These are phyloP conservation scores for Cairina moschata DNA, from an alignment of 2,113 vertebrate species.

Conservation along the genomic window DNA sequence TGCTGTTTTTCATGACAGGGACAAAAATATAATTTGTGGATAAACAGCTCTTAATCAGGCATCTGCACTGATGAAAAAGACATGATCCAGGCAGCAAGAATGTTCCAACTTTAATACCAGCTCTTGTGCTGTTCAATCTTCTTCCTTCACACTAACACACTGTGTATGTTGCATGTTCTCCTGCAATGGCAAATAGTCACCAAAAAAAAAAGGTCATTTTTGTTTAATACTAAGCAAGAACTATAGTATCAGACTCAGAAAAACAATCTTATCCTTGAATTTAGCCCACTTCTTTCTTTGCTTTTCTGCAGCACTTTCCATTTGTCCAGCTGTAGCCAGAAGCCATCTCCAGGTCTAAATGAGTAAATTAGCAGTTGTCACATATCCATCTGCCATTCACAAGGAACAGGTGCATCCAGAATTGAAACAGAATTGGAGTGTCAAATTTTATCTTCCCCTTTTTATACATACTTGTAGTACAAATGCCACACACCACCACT, in stretches of 20 bases:
- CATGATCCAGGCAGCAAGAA: neutral
- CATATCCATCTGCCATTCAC: neutral
- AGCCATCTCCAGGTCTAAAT: neutral
- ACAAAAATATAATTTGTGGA: neutral
- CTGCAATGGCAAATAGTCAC: neutral
- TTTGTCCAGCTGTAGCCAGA: neutral
- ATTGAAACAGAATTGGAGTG: neutral
- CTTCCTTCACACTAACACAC: neutral
- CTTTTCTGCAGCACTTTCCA: neutral
- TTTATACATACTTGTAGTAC: neutral
- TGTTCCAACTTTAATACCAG: neutral
- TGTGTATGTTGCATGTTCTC: neutral
- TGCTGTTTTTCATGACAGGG: neutral
- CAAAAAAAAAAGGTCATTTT: neutral
- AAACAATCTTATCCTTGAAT: neutral
- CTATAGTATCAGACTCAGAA: neutral
- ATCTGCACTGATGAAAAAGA: neutral
- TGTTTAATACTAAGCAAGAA: neutral
- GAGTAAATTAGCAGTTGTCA: slow-evolving; percentile 20
- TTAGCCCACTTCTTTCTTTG: neutral
- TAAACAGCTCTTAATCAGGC: neutral
- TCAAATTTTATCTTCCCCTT: slow-evolving; percentile 9
- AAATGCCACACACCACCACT: neutral
- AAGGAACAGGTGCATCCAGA: slow-evolving; percentile 21
- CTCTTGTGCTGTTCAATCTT: neutral